A percentile compares a stretch with the other conserved stretches of the same genome.
Conservation (phyloP, 1,140 invertebrate genomes). For the Calliphora vicina region DNA sequence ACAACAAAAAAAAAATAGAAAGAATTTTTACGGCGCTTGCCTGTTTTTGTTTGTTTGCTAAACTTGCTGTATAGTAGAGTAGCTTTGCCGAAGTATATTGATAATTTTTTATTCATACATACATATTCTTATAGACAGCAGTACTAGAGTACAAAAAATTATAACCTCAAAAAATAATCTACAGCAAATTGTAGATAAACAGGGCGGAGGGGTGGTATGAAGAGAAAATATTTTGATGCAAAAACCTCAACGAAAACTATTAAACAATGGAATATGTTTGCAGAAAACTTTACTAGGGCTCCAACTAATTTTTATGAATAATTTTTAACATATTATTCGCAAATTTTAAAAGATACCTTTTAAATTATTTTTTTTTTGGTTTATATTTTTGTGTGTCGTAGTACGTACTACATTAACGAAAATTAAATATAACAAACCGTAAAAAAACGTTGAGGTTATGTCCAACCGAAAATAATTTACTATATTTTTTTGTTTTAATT, state of each 20-base stretch:
- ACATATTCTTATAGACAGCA: not conserved
- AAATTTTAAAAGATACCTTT: not conserved
- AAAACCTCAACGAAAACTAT: not conserved
- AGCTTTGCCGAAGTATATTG: not conserved
- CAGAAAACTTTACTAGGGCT: not conserved
- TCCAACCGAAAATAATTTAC: not conserved
- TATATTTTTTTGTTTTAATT: not conserved
- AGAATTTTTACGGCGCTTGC: conserved; percentile 26
- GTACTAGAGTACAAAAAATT: not conserved
- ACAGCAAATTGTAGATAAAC: not conserved
- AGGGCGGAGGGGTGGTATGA: not conserved
- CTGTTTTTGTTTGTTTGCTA: not conserved
- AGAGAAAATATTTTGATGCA: not conserved
- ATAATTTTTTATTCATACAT: conserved; percentile 12
- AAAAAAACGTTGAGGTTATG: not conserved
- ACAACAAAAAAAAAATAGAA: conserved; percentile 18
- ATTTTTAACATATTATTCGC: not conserved
- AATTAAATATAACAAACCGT: not conserved
- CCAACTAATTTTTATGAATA: not conserved
- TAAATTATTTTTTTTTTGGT: not conserved
- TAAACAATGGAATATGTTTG: not conserved
- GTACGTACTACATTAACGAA: not conserved
- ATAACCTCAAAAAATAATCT: conserved; percentile 22
- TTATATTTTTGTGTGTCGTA: not conserved
- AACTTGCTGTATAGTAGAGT: too few species aligned